Evolutionary conservation across 2,888 invertebrate species (phyloP).

Genomic region (Tetheella fluctuosa): DNA sequence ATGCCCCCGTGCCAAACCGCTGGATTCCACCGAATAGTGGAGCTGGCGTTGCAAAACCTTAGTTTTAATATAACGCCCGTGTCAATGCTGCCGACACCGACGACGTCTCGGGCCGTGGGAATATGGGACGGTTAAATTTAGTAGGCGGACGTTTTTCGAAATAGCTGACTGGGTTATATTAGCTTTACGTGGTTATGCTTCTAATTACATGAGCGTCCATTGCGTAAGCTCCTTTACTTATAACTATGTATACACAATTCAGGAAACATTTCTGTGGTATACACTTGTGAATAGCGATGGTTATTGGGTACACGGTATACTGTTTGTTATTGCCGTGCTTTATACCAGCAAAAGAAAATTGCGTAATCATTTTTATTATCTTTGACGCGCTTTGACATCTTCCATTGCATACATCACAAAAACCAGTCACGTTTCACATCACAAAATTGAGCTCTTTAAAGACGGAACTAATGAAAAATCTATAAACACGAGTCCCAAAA

Average conservation of each 20-base stretch:
- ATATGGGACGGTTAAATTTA: conserved; percentile 69
- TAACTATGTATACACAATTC: too few relatives aligned
- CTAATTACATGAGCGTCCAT: conserved; percentile 18
- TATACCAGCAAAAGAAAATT: too few relatives aligned
- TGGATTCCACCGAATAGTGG: conserved; percentile 59
- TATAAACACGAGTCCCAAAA: too few relatives aligned
- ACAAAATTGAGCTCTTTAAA: not conserved
- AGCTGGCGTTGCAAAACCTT: conserved; percentile 58
- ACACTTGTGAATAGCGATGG: not conserved
- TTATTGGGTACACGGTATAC: not conserved
- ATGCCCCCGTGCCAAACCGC: conserved; percentile 65
- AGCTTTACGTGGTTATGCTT: conserved; percentile 19
- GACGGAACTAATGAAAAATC: not conserved
- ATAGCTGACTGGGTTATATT: conserved; percentile 27
- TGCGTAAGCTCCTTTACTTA: conserved; percentile 1
- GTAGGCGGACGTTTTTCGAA: conserved; percentile 53
- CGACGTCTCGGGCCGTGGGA: conserved; percentile 57
- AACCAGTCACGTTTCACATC: too few relatives aligned
- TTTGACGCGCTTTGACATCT: too few relatives aligned
- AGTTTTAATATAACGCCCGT: conserved; percentile 45
- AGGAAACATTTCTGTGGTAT: not conserved
- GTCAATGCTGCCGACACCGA: conserved; percentile 51
- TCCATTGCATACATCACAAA: conserved; percentile 8
- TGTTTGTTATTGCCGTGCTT: not conserved
- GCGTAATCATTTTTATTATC: too few relatives aligned